Percentiles rank a stretch among this genome's conserved stretches.
phyloP scores from a whole-genome alignment of 2,888 invertebrate genomes.

The Argynnis bischoffii region DNA sequence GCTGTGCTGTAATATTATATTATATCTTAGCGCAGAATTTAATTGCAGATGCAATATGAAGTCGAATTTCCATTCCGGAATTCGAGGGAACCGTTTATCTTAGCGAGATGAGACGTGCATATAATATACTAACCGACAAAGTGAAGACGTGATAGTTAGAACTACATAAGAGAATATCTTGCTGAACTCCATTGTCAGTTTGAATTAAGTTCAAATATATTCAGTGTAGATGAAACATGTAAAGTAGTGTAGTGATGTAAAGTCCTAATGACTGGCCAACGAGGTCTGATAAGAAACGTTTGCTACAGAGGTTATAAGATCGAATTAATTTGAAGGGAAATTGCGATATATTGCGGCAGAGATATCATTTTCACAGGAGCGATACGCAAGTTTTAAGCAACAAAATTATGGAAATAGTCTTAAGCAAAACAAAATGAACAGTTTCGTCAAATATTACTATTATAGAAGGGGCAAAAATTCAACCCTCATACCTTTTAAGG shows the following conservation, averaged over 20 bases:
- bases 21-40: background rate
- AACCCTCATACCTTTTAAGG: constrained; percentile 7
- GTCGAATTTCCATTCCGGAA: constrained; percentile 11
- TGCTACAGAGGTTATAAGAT: background rate
- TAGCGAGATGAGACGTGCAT: constrained; percentile 26
- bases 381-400: background rate
- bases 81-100: constrained; percentile 30
- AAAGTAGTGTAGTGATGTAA: too few species aligned
- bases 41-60: constrained; percentile 13
- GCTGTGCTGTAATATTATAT: too few species aligned
- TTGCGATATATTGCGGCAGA: too few species aligned
- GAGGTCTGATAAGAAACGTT: background rate
- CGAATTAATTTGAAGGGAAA: too few species aligned
- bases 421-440: background rate
- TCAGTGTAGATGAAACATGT: background rate
- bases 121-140: constrained; percentile 11
- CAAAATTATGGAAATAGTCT: background rate
- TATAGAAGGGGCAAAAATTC: constrained; percentile 3
- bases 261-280: background rate
- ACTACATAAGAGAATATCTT: constrained; percentile 2
- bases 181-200: constrained; percentile 6
- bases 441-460: background rate
- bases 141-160: constrained; percentile 8
- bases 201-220: constrained; percentile 5
- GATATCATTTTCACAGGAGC: too few species aligned